phyloP scores from a whole-genome alignment of 2,888 invertebrate genomes.

The Mythimna albipuncta region DNA sequence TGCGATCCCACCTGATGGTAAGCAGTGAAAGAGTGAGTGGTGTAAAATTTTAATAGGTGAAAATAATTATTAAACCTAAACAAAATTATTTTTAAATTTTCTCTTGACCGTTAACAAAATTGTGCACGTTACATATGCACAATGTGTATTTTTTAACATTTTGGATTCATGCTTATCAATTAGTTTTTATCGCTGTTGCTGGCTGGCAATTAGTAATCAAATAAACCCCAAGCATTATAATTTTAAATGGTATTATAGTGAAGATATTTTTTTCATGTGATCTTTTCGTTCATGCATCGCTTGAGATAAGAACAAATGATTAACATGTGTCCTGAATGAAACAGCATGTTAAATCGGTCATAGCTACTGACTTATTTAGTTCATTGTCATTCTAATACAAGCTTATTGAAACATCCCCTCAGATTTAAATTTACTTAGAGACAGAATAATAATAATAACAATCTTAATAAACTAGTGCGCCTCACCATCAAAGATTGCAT shows the following conservation, averaged over 20 bases:
- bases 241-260: not conserved
- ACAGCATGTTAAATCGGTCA: not conserved
- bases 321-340: not conserved
- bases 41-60: no score
- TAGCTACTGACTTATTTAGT: no score
- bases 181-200: not conserved
- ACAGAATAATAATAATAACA: no score
- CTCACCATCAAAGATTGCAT: no score
- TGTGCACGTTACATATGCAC: not conserved
- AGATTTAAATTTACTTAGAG: not conserved
- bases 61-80: constrained; percentile 5
- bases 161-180: constrained; percentile 22
- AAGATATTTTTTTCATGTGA: not conserved
- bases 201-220: constrained; percentile 4
- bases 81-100: not conserved
- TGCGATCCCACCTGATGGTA: no score
- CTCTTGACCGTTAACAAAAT: constrained; percentile 13
- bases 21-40: no score
- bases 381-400: not conserved
- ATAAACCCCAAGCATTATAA: not conserved
- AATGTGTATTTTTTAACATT: constrained; percentile 14
- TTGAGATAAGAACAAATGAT: constrained; percentile 19
- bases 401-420: not conserved
- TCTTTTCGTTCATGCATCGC: not conserved
- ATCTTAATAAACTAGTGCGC: no score